Percentiles rank a stretch among this genome's conserved stretches.
phyloP scores from a whole-genome alignment of 2,888 invertebrate genomes.

The Lithophane ornitopus region DNA sequence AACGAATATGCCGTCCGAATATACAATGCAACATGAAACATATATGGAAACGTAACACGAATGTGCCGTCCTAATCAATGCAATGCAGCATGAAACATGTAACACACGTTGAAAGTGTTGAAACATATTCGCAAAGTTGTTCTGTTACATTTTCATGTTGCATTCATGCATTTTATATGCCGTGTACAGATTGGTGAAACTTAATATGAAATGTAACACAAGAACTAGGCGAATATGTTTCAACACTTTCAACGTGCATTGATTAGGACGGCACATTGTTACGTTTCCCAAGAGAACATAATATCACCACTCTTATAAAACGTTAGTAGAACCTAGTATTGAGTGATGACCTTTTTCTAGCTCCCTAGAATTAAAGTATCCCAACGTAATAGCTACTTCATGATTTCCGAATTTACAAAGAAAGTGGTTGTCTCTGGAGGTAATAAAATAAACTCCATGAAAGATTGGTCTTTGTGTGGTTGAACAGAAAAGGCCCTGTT shows the following conservation, averaged over 20 bases:
- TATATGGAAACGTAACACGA: too few relatives aligned
- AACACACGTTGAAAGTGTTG: too few relatives aligned
- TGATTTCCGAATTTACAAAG: slow-evolving; percentile 34
- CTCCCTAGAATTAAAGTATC: slow-evolving; percentile 1
- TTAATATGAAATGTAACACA: too few relatives aligned
- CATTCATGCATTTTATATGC: too few relatives aligned
- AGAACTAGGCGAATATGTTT: too few relatives aligned
- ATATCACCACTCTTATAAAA: not conserved
- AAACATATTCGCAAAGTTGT: not conserved
- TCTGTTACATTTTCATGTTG: not conserved
- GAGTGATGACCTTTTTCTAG: not conserved
- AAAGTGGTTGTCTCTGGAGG: slow-evolving; percentile 23
- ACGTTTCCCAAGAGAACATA: too few relatives aligned
- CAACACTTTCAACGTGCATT: too few relatives aligned
- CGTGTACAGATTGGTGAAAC: too few relatives aligned
- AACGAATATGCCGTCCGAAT: not conserved
- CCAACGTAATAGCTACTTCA: not conserved
- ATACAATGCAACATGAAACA: not conserved
- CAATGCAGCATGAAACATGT: not conserved
- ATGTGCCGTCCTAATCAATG: not conserved
- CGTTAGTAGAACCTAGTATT: not conserved
- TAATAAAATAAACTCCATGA: slow-evolving; percentile 43
- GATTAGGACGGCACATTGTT: too few relatives aligned
- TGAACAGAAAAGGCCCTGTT: slow-evolving; percentile 40
- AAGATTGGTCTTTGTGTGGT: slow-evolving; percentile 47